Conservation (phyloP, 2,113 vertebrate genomes). For the Carassius carassius region DNA sequence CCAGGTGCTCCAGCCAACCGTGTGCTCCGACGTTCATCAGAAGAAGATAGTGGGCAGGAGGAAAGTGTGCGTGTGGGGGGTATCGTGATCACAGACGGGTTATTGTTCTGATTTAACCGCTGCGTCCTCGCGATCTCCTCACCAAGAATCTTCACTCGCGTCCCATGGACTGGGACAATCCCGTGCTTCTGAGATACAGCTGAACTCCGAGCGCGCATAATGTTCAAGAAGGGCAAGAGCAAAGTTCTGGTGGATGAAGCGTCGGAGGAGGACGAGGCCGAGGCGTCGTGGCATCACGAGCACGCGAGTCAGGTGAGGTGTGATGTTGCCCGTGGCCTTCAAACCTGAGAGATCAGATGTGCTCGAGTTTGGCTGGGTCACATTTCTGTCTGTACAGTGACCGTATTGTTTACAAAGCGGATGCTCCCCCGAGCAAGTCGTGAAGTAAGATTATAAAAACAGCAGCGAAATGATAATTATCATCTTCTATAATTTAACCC, state of each 20-base stretch:
- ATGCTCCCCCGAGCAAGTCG: background rate
- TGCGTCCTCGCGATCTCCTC: constrained; percentile 54
- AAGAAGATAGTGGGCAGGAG: constrained; percentile 26
- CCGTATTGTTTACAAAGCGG: background rate
- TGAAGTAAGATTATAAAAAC: background rate
- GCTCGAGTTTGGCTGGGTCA: background rate
- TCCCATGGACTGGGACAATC: constrained; percentile 30
- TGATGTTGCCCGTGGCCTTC: background rate
- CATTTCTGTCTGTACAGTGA: background rate
- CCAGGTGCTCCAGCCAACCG: constrained; percentile 51
- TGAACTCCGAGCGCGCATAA: constrained; percentile 37
- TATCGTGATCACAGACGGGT: constrained; percentile 19
- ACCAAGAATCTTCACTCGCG: constrained; percentile 18
- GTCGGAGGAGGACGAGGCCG: constrained; percentile 79
- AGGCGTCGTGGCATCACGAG: constrained; percentile 76
- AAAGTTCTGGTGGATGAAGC: constrained; percentile 79
- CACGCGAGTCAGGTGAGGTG: constrained; percentile 75
- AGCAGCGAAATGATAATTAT: background rate
- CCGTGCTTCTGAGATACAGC: background rate
- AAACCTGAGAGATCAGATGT: constrained; percentile 1
- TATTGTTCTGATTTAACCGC: constrained; percentile 38
- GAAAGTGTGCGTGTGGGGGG: background rate
- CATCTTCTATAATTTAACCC: background rate
- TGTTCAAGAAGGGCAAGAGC: constrained; percentile 80
- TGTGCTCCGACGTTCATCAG: constrained; percentile 26